Evolutionary conservation across 1,140 invertebrate species (phyloP), one percentile per base, ranked within the genome.

Genomic region (Asbolus verrucosus): DNA sequence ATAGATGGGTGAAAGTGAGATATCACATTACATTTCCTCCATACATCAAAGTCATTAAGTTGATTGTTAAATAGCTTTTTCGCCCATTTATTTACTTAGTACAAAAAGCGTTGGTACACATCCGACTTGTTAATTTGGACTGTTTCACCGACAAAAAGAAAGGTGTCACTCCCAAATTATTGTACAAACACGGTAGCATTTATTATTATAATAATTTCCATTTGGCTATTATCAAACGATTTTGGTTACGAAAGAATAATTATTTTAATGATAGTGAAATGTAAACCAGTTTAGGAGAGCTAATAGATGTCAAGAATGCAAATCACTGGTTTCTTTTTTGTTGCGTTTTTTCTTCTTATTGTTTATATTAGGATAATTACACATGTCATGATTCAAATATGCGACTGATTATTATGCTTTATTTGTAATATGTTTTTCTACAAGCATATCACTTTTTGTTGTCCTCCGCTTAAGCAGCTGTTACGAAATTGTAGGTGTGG

Each of bases 61-160:
- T 63, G 61, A 63, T 63, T 63, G 61, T 63, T 63, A 63, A 63
- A 63, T 63, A 39, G 39, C 61, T 63, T 63, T 36, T 63, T 41
- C 61, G 33, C 33, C 5, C 31, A 31, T 13, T 8, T 38, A 63
- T 38, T 63, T 63, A 41, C 61, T 63, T 27, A 11, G 39, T 27
- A 6, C 21, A 19, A 63, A 63, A 63, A 36, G 61, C 21, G 61
- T 19, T 19, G 39, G 36, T 14, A 11, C 19, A 54, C 21, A 54
- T 54, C 46, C 46, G 39, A 43, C 39, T 16, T 9, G 5, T 16
- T 36, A 36, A 36, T 36, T 36, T n/a, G 11, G 33, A n/a, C 33
- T 36, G 33, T n/a, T 6, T 36, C 2, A 36, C n/a, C n/a, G n/a
- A n/a, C n/a, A n/a, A n/a, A n/a, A n/a, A n/a, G n/a, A n/a, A n/a